These are phyloP conservation scores for Sycophila texana DNA, from an alignment of 2,888 invertebrate species.

Conservation along the genomic window DNA sequence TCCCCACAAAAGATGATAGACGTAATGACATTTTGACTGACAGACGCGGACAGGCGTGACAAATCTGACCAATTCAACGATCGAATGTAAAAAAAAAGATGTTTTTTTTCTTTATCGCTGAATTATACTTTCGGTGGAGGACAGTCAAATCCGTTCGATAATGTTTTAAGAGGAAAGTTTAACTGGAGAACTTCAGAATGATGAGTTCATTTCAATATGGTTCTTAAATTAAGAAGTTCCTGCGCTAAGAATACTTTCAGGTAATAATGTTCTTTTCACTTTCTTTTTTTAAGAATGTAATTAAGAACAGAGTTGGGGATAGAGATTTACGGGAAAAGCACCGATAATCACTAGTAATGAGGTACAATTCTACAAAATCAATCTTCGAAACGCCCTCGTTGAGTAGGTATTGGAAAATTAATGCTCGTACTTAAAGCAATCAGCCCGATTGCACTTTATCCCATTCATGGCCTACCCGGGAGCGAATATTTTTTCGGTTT, in stretches of 20 bases:
- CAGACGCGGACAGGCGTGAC: slow-evolving; percentile 9
- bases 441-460: slow-evolving; percentile 37
- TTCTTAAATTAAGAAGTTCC: slow-evolving; percentile 29
- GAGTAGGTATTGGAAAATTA: slow-evolving; percentile 38
- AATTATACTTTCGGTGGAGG: no score
- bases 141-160: no score
- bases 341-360: slow-evolving; percentile 43
- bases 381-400: slow-evolving; percentile 29
- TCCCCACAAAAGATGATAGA: not conserved
- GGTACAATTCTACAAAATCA: slow-evolving; percentile 26
- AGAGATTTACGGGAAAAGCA: slow-evolving; percentile 23
- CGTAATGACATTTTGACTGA: slow-evolving; percentile 27
- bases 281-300: slow-evolving; percentile 29
- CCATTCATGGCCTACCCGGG: not conserved
- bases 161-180: not conserved
- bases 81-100: not conserved
- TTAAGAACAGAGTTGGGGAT: slow-evolving; percentile 1
- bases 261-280: slow-evolving; percentile 5
- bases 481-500: not conserved
- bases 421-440: slow-evolving; percentile 35
- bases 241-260: slow-evolving; percentile 8
- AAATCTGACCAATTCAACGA: slow-evolving; percentile 9
- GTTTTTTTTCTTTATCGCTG: not conserved
- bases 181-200: not conserved
- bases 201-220: slow-evolving; percentile 4